A percentile compares a stretch with the other conserved stretches of the same genome.
These are phyloP conservation scores for Pseudococcus viburni DNA, from an alignment of 2,888 invertebrate genomes.

Conservation along the genomic window DNA sequence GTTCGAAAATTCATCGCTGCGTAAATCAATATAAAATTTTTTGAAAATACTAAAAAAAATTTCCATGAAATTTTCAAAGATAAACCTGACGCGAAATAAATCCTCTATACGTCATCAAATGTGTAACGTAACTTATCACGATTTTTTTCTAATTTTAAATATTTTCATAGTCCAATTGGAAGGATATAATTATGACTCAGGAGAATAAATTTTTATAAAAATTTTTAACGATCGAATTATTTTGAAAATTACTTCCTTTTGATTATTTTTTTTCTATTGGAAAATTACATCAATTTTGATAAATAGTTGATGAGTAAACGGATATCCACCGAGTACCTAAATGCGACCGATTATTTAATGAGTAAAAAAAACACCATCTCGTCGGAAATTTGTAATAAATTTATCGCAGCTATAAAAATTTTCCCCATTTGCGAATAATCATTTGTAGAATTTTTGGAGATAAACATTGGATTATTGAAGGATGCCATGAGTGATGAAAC, in stretches of 20 bases:
- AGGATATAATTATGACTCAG: not conserved
- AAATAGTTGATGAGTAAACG: slow-evolving; percentile 7
- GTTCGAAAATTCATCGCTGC: too few species aligned
- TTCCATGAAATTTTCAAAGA: too few species aligned
- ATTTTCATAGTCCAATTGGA: too few species aligned
- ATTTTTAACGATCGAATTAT: slow-evolving; percentile 5
- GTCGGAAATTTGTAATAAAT: not conserved
- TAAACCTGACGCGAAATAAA: too few species aligned
- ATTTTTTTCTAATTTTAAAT: too few species aligned
- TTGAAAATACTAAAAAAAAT: too few species aligned
- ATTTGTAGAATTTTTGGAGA: not conserved
- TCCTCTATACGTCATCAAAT: too few species aligned
- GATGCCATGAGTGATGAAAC: too few species aligned
- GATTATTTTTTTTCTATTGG: slow-evolving; percentile 11
- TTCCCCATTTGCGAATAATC: not conserved
- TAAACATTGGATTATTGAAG: not conserved
- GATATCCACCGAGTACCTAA: not conserved
- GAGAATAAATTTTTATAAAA: not conserved
- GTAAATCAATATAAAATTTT: too few species aligned
- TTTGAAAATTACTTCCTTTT: slow-evolving; percentile 26
- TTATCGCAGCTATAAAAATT: not conserved
- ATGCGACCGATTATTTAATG: not conserved
- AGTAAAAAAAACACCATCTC: not conserved
- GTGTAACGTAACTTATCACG: too few species aligned
- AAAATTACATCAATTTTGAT: slow-evolving; percentile 19